Percentiles rank a stretch among this genome's conserved stretches.
phyloP scores from a whole-genome alignment of 2,797 vertebrate genomes.

The Mallotus villosus region DNA sequence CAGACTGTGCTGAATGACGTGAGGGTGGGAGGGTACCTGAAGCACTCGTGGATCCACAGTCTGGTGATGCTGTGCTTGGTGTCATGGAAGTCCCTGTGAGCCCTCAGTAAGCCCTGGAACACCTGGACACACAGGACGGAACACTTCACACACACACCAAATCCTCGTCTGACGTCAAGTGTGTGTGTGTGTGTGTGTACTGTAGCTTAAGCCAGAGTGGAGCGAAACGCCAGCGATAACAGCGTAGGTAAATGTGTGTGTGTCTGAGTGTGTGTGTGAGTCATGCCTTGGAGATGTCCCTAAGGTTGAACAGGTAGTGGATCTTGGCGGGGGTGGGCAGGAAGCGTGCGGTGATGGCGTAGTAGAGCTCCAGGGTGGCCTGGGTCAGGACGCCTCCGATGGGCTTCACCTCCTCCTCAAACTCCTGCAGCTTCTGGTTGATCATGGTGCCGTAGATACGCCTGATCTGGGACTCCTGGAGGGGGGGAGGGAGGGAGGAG shows the following conservation, averaged over 20 bases:
- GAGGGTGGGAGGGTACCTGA: conserved; percentile 72
- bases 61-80: conserved; percentile 80
- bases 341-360: conserved; percentile 76
- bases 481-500: neutral
- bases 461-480: conserved; percentile 83
- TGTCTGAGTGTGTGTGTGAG: conserved; percentile 11
- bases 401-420: conserved; percentile 85
- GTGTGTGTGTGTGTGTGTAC: neutral
- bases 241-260: neutral
- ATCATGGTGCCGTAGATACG: conserved; percentile 87
- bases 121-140: conserved; percentile 66
- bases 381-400: conserved; percentile 79
- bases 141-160: neutral
- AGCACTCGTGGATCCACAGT: conserved; percentile 91
- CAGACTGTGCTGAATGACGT: neutral
- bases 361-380: conserved; percentile 85
- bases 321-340: conserved; percentile 88
- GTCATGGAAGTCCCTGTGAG: conserved; percentile 84
- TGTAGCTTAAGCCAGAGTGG: conserved; percentile 22
- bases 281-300: conserved; percentile 88
- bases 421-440: conserved; percentile 86
- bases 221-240: neutral
- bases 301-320: conserved; percentile 92
- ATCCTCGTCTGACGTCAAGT: neutral
- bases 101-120: conserved; percentile 87